Conservation (phyloP, 2,113 vertebrate genomes). For the Motacilla alba region DNA sequence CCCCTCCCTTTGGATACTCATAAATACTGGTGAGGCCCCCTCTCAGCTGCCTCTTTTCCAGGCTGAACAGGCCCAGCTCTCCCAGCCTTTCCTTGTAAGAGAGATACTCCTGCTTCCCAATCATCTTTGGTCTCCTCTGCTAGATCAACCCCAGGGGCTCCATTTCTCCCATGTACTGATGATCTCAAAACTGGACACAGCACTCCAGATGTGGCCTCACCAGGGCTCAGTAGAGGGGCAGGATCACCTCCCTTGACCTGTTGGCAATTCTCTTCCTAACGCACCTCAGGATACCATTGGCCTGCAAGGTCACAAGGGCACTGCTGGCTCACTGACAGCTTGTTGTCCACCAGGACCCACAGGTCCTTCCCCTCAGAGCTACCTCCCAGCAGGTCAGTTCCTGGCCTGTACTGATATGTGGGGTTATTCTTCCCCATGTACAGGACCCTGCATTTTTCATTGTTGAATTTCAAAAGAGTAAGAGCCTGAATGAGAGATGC, state of each 20-base stretch:
- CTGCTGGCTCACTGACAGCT: too few species aligned
- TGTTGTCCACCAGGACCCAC: too few species aligned
- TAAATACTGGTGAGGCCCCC: accelerated
- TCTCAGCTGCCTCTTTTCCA: background rate
- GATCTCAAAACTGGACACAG: background rate
- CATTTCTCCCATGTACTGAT: background rate
- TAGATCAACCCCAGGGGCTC: background rate
- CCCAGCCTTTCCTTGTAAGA: background rate
- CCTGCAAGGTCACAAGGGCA: too few species aligned
- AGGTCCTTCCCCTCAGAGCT: too few species aligned
- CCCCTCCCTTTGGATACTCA: background rate
- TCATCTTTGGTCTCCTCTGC: background rate
- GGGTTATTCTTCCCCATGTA: too few species aligned
- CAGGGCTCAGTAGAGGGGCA: background rate
- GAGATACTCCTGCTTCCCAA: background rate
- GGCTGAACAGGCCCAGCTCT: background rate
- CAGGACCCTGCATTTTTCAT: too few species aligned
- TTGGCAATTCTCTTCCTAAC: background rate
- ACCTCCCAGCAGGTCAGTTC: too few species aligned
- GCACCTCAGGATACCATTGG: too few species aligned
- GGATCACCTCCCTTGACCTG: background rate
- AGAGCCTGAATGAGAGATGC: too few species aligned
- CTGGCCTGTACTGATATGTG: too few species aligned
- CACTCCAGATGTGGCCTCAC: background rate
- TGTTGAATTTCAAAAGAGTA: too few species aligned